Evolutionary conservation across 2,113 vertebrate species (phyloP), one percentile per base, ranked within the genome.

Genomic region (Australoheros scitulus): DNA sequence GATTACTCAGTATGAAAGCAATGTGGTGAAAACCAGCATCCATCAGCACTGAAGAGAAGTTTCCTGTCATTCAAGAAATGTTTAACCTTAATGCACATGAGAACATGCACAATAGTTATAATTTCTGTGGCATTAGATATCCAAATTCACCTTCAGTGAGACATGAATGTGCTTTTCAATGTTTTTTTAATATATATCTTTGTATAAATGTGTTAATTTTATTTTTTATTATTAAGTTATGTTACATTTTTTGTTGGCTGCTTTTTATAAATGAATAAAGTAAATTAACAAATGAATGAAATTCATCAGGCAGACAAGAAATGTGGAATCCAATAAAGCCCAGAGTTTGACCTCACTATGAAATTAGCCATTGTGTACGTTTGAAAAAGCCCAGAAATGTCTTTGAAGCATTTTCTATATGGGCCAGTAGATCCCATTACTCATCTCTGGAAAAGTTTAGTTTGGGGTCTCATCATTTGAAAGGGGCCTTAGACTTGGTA

Each of bases 391-490:
- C 22, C 57, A 11, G 68, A 57, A 55, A 63, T 81, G 84, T 84
- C 87, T 92, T 92, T 74, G 86, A 94, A 92, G 89, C 85, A 81
- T 89, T 56, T 91, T 94, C 83, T 90, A 80, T 90, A 74, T 90
- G 90, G 90, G 86, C 88, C 93, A 95, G 91, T 93, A 93, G 81
- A 91, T 90, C 92, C 84, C 94, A 95, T 95, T 90, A 94, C 91
- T 95, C 94, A 95, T 95, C 92, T 94, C 79, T 83, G 77, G 72
- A 89, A 75, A 91, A 86, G 90, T 92, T 93, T 91, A 79, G 92
- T 88, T 87, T 90, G 63, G 84, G 92, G 85, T 90, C 88, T 77
- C 93, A 92, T 90, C 92, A 86, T 84, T 72, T 94, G 82, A 92
- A 91, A 91, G 86, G 90, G 82, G 82, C 63, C 60, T 15, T 74